phyloP scores from a whole-genome alignment of 2,888 invertebrate genomes.

The Tridacna crocea region DNA sequence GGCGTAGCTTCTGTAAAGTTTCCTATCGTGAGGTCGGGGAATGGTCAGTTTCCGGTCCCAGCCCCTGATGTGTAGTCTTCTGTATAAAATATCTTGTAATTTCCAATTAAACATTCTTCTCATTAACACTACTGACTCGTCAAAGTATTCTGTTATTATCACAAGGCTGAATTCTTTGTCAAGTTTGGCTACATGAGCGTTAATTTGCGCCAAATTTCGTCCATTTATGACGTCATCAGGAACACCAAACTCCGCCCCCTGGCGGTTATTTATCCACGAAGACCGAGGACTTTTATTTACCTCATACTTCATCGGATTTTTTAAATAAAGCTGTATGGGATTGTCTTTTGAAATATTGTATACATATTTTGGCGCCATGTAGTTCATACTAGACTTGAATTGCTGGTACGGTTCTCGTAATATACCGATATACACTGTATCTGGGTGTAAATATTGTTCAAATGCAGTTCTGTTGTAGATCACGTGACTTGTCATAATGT shows the following conservation, averaged over 20 bases:
- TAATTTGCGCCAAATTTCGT: constrained; percentile 49
- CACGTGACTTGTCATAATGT: constrained; percentile 68
- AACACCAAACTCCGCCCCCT: constrained; percentile 67
- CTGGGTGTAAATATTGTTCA: constrained; percentile 46
- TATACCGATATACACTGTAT: constrained; percentile 67
- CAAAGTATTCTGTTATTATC: constrained; percentile 71
- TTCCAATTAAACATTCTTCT: constrained; percentile 69
- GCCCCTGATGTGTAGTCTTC: constrained; percentile 55
- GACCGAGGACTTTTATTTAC: constrained; percentile 27
- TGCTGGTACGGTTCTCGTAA: constrained; percentile 67
- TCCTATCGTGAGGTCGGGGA: constrained; percentile 53
- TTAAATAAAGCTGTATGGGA: constrained; percentile 59
- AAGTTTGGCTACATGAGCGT: constrained; percentile 60
- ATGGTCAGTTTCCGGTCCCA: constrained; percentile 59
- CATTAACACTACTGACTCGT: constrained; percentile 72
- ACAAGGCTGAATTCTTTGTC: constrained; percentile 70
- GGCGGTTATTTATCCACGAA: constrained; percentile 67
- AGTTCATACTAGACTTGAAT: constrained; percentile 67
- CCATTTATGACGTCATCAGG: constrained; percentile 54
- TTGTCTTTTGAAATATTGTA: constrained; percentile 51
- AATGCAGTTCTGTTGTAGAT: constrained; percentile 62
- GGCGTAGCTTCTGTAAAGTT: constrained; percentile 52
- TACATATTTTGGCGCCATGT: constrained; percentile 61
- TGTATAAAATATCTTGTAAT: constrained; percentile 67
- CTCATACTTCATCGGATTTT: constrained; percentile 60